Base-by-base conservation (phyloP, 2,888 invertebrate genomes). In the Aspidiotus destructor region DNA sequence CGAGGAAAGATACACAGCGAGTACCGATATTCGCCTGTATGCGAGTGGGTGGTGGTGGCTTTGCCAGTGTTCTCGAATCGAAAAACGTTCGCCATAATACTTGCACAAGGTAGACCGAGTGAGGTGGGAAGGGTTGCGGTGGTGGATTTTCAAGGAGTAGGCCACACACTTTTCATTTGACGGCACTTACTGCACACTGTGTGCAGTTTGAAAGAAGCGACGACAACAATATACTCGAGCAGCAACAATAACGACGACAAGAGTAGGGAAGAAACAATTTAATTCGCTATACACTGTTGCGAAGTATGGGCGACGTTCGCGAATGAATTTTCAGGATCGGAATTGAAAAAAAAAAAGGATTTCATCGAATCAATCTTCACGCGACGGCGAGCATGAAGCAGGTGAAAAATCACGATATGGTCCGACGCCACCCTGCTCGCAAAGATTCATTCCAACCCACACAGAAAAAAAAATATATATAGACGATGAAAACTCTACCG, bases 51-150 rank as follows among this genome's bases (percentile, higher is more conserved):
- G 48, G 48, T 48, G 48, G 48, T 48, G 48, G 48, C 48, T 48
- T 48, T 48, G 48, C 48, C 48, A 48, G 48, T 48, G 11, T 48
- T 28, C 28, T 28, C 28, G 28, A 28, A 28, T 28, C 28, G 28
- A 28, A 28, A 28, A 28, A 28, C 28, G 28, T 28, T 28, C 28
- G 28, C 28, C 28, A 28, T 28, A 28, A 28, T 28, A 28, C 28
- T 28, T 28, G 28, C 5, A 28, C 48, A 6, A 48, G 11, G 11
- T 11, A 11, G 48, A 48, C 3, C 48, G 6, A 11, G n/a, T 13
- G 48, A 13, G 48, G 55, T 55, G 55, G 55, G 55, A 55, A 55
- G 55, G 55, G 55, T 55, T 55, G 55, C 55, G 55, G 17, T 55
- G 55, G 55, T 17, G 55, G 55, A 55, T 55, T 55, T 55, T 55